A percentile compares a stretch with the other conserved stretches of the same genome.
These are phyloP conservation scores for Halocaridina rubra DNA, from an alignment of 2,888 invertebrate genomes.

Conservation along the genomic window DNA sequence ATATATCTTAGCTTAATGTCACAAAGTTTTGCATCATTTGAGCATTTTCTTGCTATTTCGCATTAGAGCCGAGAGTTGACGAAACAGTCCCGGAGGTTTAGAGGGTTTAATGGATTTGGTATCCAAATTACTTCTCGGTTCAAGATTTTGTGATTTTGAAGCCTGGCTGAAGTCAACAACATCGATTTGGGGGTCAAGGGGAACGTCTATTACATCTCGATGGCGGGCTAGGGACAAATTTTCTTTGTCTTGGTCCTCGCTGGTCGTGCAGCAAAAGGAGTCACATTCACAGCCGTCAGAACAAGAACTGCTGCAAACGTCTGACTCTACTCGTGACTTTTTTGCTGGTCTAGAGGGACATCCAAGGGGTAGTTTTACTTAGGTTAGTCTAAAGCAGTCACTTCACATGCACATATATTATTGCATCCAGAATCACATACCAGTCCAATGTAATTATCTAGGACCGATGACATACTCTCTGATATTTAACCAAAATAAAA, in stretches of 20 bases:
- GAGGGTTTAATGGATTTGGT: not conserved
- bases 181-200: conserved; percentile 1
- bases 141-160: conserved; percentile 12
- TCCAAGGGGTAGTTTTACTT: conserved; percentile 25
- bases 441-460: too few relatives aligned
- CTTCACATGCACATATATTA: not conserved
- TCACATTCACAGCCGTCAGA: conserved; percentile 60
- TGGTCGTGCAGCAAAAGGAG: conserved; percentile 46
- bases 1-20: too few relatives aligned
- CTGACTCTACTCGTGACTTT: conserved; percentile 57
- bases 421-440: not conserved
- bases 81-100: conserved; percentile 50
- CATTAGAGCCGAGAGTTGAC: conserved; percentile 56
- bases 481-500: too few relatives aligned
- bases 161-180: conserved; percentile 6
- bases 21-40: not conserved
- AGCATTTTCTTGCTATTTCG: conserved; percentile 45
- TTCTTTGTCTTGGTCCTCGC: conserved; percentile 41
- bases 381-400: conserved; percentile 14
- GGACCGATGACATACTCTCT: too few relatives aligned
- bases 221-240: conserved; percentile 17
- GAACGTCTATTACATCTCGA: not conserved
- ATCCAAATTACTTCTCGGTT: conserved; percentile 19
- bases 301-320: conserved; percentile 54
- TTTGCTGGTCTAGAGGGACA: conserved; percentile 46